Evolutionary conservation across 2,888 invertebrate species (phyloP), one percentile per base, ranked within the genome.

Genomic region (Sceliomorpha sp.): DNA sequence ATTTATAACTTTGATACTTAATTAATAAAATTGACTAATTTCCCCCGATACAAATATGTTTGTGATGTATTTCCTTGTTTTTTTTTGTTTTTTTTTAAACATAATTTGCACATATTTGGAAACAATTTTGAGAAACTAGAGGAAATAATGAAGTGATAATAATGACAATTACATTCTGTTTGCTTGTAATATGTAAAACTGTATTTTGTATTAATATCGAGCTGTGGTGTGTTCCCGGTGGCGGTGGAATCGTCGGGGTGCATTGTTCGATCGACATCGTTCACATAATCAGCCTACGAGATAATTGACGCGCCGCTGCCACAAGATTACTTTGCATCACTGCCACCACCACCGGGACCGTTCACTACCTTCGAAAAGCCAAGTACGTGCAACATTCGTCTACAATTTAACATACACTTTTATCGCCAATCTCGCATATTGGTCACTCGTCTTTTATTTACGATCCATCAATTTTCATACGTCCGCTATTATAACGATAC

Each of bases 301-400:
- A 78, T 85, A 84, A 82, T 84, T 79, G 81, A 83, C 72, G 81
- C 74, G 70, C 78, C 77, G 79, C 82, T 76, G 78, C 83, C 81
- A 77, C 82, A 79, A 80, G 83, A 81, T 87, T 89, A 89, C 88
- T 89, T 89, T 83, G 89, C 88, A 88, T 87, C 89, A 83, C 83
- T 89, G 87, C 89, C 89, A 88, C 90, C 90, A 80, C 90, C 90
- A 82, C 89, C 89, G 87, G 87, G 91, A 89, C 90, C 91, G 73
- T 76, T 81, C 83, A 82, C 85, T 79, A 87, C 87, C 82, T 91
- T 91, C 90, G 91, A 90, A 88, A 89, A 89, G 87, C 91, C 91
- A 91, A 91, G 91, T 91, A 91, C 88, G 91, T 91, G 82, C 74
- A 56, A 44, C 9, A 48, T 27, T 37, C 27, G 45, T 37, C 29